Evolutionary conservation across 2,113 vertebrate genomes (phyloP), one percentile per base, ranked within the genome.

Genomic region (Sula dactylatra): DNA sequence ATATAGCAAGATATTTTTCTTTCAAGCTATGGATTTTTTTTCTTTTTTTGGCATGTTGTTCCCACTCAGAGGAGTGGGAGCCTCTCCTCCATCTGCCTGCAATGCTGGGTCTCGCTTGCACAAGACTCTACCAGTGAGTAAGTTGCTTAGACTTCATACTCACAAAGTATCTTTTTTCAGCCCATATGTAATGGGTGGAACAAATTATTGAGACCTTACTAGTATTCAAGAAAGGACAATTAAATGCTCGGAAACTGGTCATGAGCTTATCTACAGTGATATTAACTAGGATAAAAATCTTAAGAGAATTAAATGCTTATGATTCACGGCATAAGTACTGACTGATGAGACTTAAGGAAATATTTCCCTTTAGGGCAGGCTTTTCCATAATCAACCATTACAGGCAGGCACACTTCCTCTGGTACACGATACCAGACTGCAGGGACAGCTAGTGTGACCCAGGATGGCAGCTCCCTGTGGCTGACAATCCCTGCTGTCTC

Each of bases 231-330:
- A 89, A 84, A 82, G 72, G 77, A 84, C 73, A 89, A 82, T 61
- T 76, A 89, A 86, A 87, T 76, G 42, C 91, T 91, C 78, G 86
- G 89, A 96, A 96, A 91, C 70, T 66, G 94, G 54, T 95, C 66
- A 70, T 82, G 62, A 91, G 86, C 94, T 96, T 95, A 95, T 94
- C 96, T 94, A 66, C 62, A 69, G 52, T 38, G 83, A 95, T 91
- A 77, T 92, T 94, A 96, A 92, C 91, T 85, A 66, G 91, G 94
- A 94, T 97, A 94, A 97, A 96, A 95, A 91, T 72, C 94, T 94
- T 92, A 92, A 94, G 93, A 94, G 62, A 95, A 93, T 92, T 96
- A 97, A 95, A 91, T 89, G 66, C 89, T 97, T 87, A 94, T 87
- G 94, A 93, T 95, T 97, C 94, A 91, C 73, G 79, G 89, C 4